phyloP scores from a whole-genome alignment of 2,888 invertebrate genomes.

The Cataglyphis albicans region DNA sequence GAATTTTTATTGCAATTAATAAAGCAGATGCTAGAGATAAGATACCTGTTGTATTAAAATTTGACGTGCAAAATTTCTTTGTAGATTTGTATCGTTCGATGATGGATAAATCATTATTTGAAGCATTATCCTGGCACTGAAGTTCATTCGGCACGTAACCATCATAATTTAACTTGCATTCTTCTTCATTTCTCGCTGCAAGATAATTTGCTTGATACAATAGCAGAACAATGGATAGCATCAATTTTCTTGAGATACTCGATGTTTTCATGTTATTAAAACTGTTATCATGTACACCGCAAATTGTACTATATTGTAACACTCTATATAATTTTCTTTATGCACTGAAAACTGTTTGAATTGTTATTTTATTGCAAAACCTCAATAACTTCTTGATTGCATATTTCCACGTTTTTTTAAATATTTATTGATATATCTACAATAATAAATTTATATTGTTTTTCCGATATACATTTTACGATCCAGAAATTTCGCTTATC shows the following conservation, averaged over 20 bases:
- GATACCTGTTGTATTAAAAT: conserved; percentile 24
- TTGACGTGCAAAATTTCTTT: not conserved
- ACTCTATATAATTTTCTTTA: not conserved
- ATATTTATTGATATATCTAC: not conserved
- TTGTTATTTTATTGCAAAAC: not conserved
- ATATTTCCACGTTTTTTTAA: not conserved
- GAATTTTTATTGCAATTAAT: not conserved
- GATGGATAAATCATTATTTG: not conserved
- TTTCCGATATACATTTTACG: not conserved
- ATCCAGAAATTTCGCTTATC: not conserved
- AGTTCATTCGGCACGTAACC: conserved; percentile 42
- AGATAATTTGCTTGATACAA: conserved; percentile 15
- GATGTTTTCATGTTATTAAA: not conserved
- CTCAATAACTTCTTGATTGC: not conserved
- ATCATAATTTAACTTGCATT: conserved; percentile 19
- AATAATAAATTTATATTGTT: conserved; percentile 13
- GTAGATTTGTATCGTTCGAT: conserved; percentile 20
- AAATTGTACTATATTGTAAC: not conserved
- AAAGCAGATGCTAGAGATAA: not conserved
- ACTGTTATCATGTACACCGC: not conserved
- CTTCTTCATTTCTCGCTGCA: conserved; percentile 3
- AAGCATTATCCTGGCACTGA: conserved; percentile 31
- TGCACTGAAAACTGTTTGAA: not conserved
- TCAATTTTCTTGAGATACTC: not conserved
- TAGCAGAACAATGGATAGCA: conserved; percentile 35